Conservation (phyloP, 2,797 vertebrate genomes). For the Phalloptychus januarius region DNA sequence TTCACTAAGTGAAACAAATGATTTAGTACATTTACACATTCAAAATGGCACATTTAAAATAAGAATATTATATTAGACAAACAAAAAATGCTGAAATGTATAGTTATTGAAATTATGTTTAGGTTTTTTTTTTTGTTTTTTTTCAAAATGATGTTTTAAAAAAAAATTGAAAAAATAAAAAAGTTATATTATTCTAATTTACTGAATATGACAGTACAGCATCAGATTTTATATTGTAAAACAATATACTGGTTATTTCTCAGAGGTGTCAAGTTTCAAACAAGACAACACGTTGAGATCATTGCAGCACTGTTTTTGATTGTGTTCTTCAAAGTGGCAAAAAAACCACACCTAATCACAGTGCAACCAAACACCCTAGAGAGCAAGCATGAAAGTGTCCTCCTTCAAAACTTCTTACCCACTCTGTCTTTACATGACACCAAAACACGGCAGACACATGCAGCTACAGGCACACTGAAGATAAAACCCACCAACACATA, state of each 20-base stretch:
- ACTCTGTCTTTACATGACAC: slow-evolving; percentile 12
- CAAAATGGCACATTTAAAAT: not conserved
- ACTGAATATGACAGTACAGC: not conserved
- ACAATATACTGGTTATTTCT: not conserved
- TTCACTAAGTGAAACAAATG: not conserved
- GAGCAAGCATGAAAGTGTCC: slow-evolving; percentile 35
- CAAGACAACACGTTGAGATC: not conserved
- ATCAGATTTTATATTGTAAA: not conserved
- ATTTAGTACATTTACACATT: not conserved
- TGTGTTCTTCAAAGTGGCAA: slow-evolving; percentile 24
- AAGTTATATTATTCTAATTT: not conserved
- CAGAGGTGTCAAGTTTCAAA: not conserved
- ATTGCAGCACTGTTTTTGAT: slow-evolving; percentile 1
- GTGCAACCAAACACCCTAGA: slow-evolving; percentile 53
- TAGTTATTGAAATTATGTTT: not conserved
- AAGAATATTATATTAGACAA: not conserved
- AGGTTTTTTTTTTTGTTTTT: not conserved
- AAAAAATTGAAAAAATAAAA: not conserved
- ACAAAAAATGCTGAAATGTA: not conserved
- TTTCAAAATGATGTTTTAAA: not conserved
- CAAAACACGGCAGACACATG: slow-evolving; percentile 23
- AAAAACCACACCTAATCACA: slow-evolving; percentile 49
- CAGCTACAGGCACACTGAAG: slow-evolving; percentile 19
- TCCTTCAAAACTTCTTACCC: slow-evolving; percentile 34
- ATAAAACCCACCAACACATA: slow-evolving; percentile 27